These are phyloP conservation scores for Mixornis gularis DNA, from an alignment of 2,113 vertebrate genomes.

Conservation along the genomic window DNA sequence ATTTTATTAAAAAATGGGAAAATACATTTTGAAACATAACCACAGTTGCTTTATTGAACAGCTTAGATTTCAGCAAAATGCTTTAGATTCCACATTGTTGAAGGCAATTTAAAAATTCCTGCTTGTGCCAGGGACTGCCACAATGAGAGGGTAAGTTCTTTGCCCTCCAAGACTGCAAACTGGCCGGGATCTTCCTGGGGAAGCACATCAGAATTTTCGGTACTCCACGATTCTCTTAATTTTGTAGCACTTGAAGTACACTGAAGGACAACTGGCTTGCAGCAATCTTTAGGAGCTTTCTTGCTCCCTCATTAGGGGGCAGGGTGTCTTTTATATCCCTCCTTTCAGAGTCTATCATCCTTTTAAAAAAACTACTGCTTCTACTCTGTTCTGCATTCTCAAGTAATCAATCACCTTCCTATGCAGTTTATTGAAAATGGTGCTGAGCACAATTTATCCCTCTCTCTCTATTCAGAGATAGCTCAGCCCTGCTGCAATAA, in stretches of 20 bases:
- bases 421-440: rapidly evolving
- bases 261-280: neutral
- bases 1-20: neutral
- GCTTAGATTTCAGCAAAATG: neutral
- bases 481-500: neutral
- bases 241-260: neutral
- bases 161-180: neutral
- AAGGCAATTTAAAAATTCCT: neutral
- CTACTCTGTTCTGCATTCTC: neutral
- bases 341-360: neutral
- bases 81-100: neutral
- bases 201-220: rapidly evolving
- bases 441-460: neutral
- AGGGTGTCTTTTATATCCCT: neutral
- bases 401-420: neutral
- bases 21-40: neutral
- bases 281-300: neutral
- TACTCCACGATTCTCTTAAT: rapidly evolving
- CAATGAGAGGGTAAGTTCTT: neutral
- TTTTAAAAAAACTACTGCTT: neutral
- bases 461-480: neutral
- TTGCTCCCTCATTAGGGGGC: neutral
- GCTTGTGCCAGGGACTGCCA: neutral
- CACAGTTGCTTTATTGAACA: neutral
- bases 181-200: neutral